A percentile compares a stretch with the other conserved stretches of the same genome.
Conservation (phyloP, 2,113 vertebrate species). For the Plectropomus leopardus region DNA sequence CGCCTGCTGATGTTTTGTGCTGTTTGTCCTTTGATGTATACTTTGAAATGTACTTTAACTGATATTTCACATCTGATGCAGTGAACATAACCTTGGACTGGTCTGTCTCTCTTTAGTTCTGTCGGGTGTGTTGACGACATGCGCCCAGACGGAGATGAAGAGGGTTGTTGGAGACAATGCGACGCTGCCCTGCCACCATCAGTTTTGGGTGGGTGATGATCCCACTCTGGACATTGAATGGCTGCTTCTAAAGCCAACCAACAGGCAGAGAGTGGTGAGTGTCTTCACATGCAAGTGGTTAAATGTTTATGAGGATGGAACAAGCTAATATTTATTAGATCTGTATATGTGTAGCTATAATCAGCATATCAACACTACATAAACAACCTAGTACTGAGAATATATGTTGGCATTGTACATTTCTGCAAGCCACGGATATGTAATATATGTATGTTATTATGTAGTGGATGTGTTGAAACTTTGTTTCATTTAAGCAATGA, state of each 20-base stretch:
- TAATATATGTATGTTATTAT: too few relatives aligned
- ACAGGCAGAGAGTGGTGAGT: constrained; percentile 92
- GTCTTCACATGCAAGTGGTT: not conserved
- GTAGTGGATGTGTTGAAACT: too few relatives aligned
- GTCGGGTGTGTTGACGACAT: constrained; percentile 78
- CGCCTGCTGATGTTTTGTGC: too few relatives aligned
- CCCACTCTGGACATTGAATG: constrained; percentile 93
- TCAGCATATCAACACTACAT: not conserved
- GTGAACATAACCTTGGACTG: not conserved
- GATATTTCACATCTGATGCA: not conserved
- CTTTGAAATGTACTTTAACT: not conserved
- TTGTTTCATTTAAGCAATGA: too few relatives aligned
- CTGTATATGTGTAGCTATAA: not conserved
- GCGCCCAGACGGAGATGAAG: constrained; percentile 91
- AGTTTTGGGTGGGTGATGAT: constrained; percentile 88
- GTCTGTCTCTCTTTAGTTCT: constrained; percentile 80
- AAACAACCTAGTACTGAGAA: too few relatives aligned
- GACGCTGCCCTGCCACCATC: constrained; percentile 93
- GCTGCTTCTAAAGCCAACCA: constrained; percentile 89
- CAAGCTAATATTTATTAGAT: not conserved
- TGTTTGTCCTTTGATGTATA: not conserved
- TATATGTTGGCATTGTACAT: too few relatives aligned
- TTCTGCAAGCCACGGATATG: too few relatives aligned
- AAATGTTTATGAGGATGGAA: not conserved
- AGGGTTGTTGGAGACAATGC: constrained; percentile 92